Evolutionary conservation across 2,888 invertebrate species (phyloP), one percentile per base, ranked within the genome.

Genomic region (Lithophane leautieri): DNA sequence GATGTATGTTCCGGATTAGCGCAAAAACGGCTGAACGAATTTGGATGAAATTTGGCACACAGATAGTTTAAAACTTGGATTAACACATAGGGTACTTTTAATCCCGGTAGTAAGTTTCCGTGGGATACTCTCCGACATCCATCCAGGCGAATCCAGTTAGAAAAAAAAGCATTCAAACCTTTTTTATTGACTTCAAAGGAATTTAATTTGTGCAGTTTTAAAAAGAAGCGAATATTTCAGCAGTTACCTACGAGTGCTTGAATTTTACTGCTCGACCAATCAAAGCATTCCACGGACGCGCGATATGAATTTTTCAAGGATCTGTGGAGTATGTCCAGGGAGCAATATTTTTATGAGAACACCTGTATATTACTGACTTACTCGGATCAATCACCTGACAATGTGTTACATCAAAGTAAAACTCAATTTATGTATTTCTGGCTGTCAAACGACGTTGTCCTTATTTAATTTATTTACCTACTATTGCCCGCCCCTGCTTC

Each of bases 241-340:
- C 16, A 14, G 2, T 75, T 34, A 42, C 28, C 19, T 40, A 47
- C 44, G 22, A 63, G 47, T 22, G 50, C 47, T 68, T 75, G n/a
- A 65, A 75, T 60, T 78, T 81, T 25, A 60, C 67, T 68, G 58
- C 58, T 60, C 47, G 58, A 47, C 76, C 79, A 75, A 81, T 81
- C 79, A 81, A 65, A 81, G 52, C 40, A 28, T 12, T 81, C 40
- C 28, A 75, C 76, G 7, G 28, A 11, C 19, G 3, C 8, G 25
- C 9, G 22, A 65, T 69, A 81, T 81, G 68, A 81, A 65, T 60
- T 76, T 79, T 81, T 54, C 47, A 65, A 76, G 34, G 14, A 22
- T 25, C 22, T 42, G 16, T 42, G 42, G 22, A 0, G 16, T 56
- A 62, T 56, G 42, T 52, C n/a, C 62, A 34, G 14, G 50, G 25